Conservation (phyloP, 2,113 vertebrate genomes). For the Gavialis gangeticus region DNA sequence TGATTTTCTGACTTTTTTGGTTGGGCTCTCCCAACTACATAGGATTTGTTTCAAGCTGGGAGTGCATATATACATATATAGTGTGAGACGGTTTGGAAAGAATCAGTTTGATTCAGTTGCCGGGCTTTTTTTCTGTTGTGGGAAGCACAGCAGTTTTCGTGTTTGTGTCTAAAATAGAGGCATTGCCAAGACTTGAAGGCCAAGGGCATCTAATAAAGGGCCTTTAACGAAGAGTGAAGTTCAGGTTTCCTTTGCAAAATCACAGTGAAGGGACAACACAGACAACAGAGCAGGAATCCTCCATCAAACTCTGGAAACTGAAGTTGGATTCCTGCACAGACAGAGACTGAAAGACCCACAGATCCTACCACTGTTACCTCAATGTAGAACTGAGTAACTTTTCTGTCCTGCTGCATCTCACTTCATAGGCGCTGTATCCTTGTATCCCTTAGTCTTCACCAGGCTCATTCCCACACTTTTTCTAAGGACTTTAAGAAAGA, state of each 20-base stretch:
- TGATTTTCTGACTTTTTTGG: background rate
- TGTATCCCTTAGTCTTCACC: background rate
- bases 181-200: background rate
- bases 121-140: background rate
- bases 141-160: background rate
- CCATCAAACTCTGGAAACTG: background rate
- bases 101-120: background rate
- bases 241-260: background rate
- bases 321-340: background rate
- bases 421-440: rapidly evolving
- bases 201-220: background rate
- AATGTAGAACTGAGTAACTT: background rate
- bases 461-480: background rate
- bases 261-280: background rate
- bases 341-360: background rate
- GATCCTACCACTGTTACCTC: background rate
- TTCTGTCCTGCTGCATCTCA: rapidly evolving
- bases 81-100: background rate
- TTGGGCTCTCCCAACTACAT: background rate
- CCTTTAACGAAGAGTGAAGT: background rate
- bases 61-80: rapidly evolving
- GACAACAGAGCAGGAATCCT: background rate
- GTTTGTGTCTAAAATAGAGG: background rate
- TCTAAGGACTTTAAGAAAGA: background rate
- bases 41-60: background rate